These are phyloP conservation scores for Lutjanus argentimaculatus DNA, from an alignment of 2,797 vertebrate species.

Conservation along the genomic window DNA sequence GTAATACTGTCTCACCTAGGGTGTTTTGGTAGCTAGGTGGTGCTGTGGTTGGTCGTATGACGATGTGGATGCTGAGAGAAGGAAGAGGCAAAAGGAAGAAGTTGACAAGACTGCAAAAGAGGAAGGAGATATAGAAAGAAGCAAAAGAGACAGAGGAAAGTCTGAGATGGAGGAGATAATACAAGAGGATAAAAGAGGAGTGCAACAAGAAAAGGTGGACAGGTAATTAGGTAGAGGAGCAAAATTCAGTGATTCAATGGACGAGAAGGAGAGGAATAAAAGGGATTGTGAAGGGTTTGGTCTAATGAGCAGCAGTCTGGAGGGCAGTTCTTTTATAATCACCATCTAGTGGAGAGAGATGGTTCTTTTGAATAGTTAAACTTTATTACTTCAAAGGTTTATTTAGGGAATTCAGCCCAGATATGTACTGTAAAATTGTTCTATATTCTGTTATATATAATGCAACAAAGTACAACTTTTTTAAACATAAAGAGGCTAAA, in stretches of 20 bases:
- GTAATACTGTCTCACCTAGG: background rate
- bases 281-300: constrained; percentile 27
- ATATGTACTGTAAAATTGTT: background rate
- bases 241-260: constrained; percentile 37
- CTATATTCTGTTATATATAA: background rate
- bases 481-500: background rate
- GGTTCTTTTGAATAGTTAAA: constrained; percentile 28
- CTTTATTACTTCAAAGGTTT: constrained; percentile 13
- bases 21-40: constrained; percentile 10
- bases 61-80: background rate
- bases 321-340: constrained; percentile 36
- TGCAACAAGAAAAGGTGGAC: constrained; percentile 45
- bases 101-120: constrained; percentile 15
- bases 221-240: constrained; percentile 58
- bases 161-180: constrained; percentile 1
- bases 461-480: background rate
- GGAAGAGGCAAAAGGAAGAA: background rate
- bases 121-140: background rate
- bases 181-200: constrained; percentile 19
- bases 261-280: constrained; percentile 15
- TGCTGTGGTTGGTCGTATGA: constrained; percentile 9
- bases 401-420: constrained; percentile 16
- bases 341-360: constrained; percentile 25
- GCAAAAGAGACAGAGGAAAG: background rate
- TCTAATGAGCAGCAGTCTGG: constrained; percentile 59